phyloP scores from a whole-genome alignment of 64 coral and sea anemone genomes.

The Stichodactyla helianthus region DNA sequence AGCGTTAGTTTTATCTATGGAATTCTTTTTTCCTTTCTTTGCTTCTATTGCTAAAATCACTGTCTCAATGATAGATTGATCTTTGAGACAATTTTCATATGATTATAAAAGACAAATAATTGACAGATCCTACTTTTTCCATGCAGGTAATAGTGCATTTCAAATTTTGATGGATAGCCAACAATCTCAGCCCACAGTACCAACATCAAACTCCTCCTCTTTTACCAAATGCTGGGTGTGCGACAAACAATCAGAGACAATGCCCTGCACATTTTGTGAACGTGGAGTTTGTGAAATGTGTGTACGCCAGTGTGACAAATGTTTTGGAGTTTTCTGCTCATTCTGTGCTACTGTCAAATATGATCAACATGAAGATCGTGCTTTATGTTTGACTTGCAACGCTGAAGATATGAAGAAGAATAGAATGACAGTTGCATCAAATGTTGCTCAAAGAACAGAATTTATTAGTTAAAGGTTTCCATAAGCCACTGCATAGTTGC shows the following conservation, averaged over 20 bases:
- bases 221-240: constrained; percentile 75
- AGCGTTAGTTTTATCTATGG: too few species aligned
- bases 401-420: constrained; percentile 53
- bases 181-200: constrained; percentile 3
- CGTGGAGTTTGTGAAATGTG: constrained; percentile 85
- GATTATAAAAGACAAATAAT: too few species aligned
- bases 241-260: constrained; percentile 39
- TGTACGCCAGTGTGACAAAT: constrained; percentile 77
- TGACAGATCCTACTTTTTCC: background rate
- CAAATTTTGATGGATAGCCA: constrained; percentile 74
- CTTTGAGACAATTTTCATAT: too few species aligned
- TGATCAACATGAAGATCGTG: constrained; percentile 64
- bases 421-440: constrained; percentile 31
- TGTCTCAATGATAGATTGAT: too few species aligned
- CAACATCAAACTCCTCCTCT: background rate
- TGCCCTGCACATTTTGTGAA: constrained; percentile 95
- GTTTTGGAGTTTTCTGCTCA: constrained; percentile 81
- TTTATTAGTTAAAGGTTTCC: constrained; percentile 5
- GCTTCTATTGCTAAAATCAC: too few species aligned
- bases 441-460: background rate
- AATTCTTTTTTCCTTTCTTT: too few species aligned
- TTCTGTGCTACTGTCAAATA: constrained; percentile 89
- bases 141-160: constrained; percentile 43
- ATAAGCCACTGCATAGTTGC: background rate
- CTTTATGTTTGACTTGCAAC: constrained; percentile 80